Evolutionary conservation across 2,113 vertebrate species (phyloP).

Genomic region (Passerina amoena): DNA sequence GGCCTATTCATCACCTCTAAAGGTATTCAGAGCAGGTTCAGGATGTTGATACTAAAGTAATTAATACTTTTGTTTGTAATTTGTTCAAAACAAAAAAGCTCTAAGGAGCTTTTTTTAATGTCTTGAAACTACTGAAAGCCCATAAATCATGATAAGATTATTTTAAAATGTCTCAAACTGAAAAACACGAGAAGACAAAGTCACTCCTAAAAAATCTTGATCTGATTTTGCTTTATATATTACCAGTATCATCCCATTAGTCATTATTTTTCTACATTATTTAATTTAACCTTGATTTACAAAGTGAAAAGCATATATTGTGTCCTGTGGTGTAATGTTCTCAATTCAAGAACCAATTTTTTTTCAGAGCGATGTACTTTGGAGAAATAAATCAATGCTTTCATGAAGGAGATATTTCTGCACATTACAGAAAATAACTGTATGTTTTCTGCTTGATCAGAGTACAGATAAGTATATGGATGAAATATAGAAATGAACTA

Average conservation of each 20-base stretch:
- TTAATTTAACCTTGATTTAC: not conserved
- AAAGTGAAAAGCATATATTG: not conserved
- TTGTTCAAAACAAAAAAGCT: not conserved
- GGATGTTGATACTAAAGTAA: not conserved
- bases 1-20: not conserved
- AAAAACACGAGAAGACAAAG: not conserved
- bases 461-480: not conserved
- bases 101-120: not conserved
- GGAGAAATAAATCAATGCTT: not conserved
- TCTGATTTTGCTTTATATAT: not conserved
- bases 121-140: not conserved
- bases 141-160: not conserved
- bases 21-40: not conserved
- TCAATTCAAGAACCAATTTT: not conserved
- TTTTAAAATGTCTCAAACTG: not conserved
- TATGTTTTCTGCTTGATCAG: not conserved
- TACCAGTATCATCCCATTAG: not conserved
- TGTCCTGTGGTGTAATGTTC: not conserved
- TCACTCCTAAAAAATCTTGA: not conserved
- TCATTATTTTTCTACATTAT: not conserved
- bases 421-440: not conserved
- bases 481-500: not conserved
- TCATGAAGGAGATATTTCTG: not conserved
- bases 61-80: not conserved
- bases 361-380: not conserved